These are phyloP conservation scores for Temnothorax nylanderi DNA, from an alignment of 1,140 invertebrate species.

Conservation along the genomic window DNA sequence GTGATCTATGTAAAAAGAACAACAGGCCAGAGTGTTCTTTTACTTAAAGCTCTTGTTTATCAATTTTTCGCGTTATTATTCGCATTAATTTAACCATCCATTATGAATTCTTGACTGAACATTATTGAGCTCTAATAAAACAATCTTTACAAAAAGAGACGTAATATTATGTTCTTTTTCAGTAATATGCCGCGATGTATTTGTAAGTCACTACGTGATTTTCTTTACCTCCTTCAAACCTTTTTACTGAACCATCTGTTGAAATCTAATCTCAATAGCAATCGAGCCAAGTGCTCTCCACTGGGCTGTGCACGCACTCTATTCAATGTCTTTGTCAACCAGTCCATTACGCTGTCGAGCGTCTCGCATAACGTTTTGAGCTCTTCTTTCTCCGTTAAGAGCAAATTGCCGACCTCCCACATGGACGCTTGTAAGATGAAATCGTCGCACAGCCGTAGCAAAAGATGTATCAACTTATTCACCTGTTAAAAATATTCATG, in stretches of 20 bases:
- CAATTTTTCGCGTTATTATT: not conserved
- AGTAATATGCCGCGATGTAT: not conserved
- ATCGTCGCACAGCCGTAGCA: slow-evolving; percentile 83
- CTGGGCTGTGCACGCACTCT: slow-evolving; percentile 88
- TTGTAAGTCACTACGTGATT: not conserved
- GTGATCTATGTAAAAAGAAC: not conserved
- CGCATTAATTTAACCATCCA: not conserved
- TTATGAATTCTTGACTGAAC: not conserved
- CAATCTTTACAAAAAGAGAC: slow-evolving; percentile 25
- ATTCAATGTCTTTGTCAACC: slow-evolving; percentile 86
- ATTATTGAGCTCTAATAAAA: slow-evolving; percentile 8
- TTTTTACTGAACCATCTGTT: slow-evolving; percentile 91
- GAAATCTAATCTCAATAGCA: slow-evolving; percentile 91
- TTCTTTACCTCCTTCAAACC: slow-evolving; percentile 51
- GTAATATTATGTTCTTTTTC: not conserved
- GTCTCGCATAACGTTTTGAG: slow-evolving; percentile 81
- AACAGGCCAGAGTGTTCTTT: not conserved
- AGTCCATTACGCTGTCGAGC: slow-evolving; percentile 82
- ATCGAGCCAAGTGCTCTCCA: slow-evolving; percentile 89
- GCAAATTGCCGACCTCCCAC: slow-evolving; percentile 83
- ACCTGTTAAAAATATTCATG: slow-evolving; percentile 74
- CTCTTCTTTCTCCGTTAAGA: slow-evolving; percentile 82
- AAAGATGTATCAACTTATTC: slow-evolving; percentile 80
- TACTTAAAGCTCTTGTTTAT: not conserved
- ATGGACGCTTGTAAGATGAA: slow-evolving; percentile 83